phyloP scores from a whole-genome alignment of 2,888 invertebrate species.

The Tinea pellionella region DNA sequence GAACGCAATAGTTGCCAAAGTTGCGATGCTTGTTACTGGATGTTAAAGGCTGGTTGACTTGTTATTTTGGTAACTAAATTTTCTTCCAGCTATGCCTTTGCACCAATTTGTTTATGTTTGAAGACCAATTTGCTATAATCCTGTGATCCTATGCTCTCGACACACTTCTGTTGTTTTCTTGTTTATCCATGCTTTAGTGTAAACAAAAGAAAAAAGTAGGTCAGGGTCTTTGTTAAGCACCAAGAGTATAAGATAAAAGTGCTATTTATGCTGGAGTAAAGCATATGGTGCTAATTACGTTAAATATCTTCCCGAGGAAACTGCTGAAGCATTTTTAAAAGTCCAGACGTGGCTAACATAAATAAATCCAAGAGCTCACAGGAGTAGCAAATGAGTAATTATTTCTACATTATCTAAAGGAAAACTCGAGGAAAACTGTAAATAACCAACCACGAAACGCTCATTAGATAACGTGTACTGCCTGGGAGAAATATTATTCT shows the following conservation, averaged over 20 bases:
- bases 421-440: constrained; percentile 22
- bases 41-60: background rate
- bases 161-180: too few species aligned
- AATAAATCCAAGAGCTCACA: constrained; percentile 9
- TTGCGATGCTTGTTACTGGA: background rate
- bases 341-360: constrained; percentile 7
- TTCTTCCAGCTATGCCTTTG: too few species aligned
- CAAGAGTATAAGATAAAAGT: too few species aligned
- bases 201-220: too few species aligned
- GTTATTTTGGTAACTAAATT: background rate
- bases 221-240: too few species aligned
- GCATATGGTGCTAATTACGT: background rate
- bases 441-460: constrained; percentile 30
- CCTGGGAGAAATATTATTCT: background rate
- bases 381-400: constrained; percentile 16
- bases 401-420: constrained; percentile 16
- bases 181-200: too few species aligned
- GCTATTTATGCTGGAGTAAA: background rate
- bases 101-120: too few species aligned
- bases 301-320: background rate
- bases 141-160: too few species aligned
- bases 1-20: constrained; percentile 7
- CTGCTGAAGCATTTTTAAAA: constrained; percentile 8
- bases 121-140: too few species aligned
- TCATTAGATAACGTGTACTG: constrained; percentile 15